phyloP scores from a whole-genome alignment of 1,140 invertebrate genomes.

The Metopolophium dirhodum region DNA sequence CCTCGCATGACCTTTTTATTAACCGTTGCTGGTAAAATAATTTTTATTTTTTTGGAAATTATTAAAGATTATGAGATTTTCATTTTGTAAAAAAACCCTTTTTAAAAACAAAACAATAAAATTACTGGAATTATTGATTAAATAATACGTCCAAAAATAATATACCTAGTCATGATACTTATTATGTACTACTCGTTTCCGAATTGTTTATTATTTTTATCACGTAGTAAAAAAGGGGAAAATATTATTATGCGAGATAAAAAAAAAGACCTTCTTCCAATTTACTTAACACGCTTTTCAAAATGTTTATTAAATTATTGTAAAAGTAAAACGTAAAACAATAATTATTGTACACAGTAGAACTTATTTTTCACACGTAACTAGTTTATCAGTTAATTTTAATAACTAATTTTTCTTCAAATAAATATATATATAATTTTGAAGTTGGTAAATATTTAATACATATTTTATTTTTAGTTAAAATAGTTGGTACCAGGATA shows the following conservation, averaged over 20 bases:
- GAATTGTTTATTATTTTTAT: conserved; percentile 11
- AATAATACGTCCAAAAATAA: background rate
- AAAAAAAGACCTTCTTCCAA: background rate
- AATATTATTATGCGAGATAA: background rate
- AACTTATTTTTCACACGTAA: background rate
- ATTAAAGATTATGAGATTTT: background rate
- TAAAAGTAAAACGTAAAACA: background rate
- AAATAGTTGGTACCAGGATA: background rate
- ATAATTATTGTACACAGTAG: background rate
- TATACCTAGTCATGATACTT: background rate
- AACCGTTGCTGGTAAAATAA: background rate
- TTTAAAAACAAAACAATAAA: background rate
- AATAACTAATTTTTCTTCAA: background rate
- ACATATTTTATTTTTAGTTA: background rate
- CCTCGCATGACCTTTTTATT: background rate
- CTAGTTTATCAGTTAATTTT: background rate
- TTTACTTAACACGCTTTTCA: background rate
- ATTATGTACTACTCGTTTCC: background rate
- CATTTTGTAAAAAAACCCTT: background rate
- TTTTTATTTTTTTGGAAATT: background rate
- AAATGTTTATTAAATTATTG: background rate
- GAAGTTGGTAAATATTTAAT: background rate
- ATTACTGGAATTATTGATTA: background rate
- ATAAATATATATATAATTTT: background rate
- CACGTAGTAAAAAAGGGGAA: conserved; percentile 3